Evolutionary conservation across 2,888 invertebrate genomes (phyloP).

Genomic region (Dicycla oo): DNA sequence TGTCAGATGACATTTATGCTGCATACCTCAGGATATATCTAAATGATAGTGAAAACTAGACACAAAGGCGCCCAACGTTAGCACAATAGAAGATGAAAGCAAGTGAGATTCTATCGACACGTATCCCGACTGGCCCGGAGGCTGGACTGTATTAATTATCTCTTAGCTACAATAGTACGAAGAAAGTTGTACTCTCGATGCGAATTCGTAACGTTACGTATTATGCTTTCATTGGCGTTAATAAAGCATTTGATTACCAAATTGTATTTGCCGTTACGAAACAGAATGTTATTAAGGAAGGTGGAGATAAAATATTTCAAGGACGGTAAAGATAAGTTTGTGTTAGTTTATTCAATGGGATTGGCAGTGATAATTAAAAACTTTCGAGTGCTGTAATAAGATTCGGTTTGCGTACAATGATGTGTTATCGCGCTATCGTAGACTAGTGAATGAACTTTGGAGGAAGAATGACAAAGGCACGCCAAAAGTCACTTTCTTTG

Average conservation of each 20-base stretch:
- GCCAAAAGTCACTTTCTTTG: conserved; percentile 55
- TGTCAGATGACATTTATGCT: conserved; percentile 47
- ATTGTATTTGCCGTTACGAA: conserved; percentile 35
- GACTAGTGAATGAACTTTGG: conserved; percentile 58
- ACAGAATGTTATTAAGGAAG: conserved; percentile 6
- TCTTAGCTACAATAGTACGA: conserved; percentile 77
- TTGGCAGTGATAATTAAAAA: conserved; percentile 82
- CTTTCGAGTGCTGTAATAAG: conserved; percentile 79
- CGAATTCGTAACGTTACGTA: conserved; percentile 81
- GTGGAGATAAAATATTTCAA: neutral
- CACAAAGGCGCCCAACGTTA: conserved; percentile 36
- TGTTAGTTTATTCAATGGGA: conserved; percentile 64
- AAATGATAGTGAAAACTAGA: conserved; percentile 47
- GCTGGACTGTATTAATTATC: conserved; percentile 77
- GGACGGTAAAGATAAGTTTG: conserved; percentile 32
- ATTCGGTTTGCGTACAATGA: conserved; percentile 66
- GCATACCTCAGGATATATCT: conserved; percentile 36
- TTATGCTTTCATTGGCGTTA: conserved; percentile 68
- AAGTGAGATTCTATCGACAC: conserved; percentile 52
- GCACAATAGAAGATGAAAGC: conserved; percentile 58
- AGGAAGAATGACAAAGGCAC: conserved; percentile 56
- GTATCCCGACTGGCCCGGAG: conserved; percentile 58
- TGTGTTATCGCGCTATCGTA: conserved; percentile 66
- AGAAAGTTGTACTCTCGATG: conserved; percentile 83
- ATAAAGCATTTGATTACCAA: conserved; percentile 69